Evolutionary conservation across 2,797 vertebrate genomes (phyloP), one percentile per base, ranked within the genome.

Genomic region (Pangasius djambal): DNA sequence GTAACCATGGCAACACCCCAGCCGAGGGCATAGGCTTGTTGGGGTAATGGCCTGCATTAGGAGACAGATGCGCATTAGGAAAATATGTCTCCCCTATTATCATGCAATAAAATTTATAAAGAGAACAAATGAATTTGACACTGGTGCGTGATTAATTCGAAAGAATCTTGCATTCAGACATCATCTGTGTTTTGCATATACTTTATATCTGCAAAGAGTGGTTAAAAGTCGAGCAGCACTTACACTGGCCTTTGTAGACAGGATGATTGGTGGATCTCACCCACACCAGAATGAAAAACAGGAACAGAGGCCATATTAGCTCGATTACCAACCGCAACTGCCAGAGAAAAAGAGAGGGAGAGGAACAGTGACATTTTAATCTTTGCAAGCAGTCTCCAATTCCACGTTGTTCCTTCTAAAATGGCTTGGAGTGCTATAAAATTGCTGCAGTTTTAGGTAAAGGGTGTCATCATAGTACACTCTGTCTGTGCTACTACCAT

Each of bases 21-120:
- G 98, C 98, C 0, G 98, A 99, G 22, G 98, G 98, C 98, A 99
- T 98, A 89, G 98, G 97, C 96, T 99, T 99, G 93, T 99, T 99
- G 90, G 97, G 98, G 93, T 99, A 99, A 93, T 99, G 97, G 93
- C 98, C 98, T 99, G 83, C 87, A 28, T 87, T 20, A 70, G 22
- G 50, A 87, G 34, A 87, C 25, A 70, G 59, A 61, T 52, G 28
- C 13, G 37, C 6, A 28, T 63, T 83, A n/a, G 37, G 25, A 48
- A 25, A 65, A 44, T 3, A 48, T 28, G 40, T 83, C 22, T n/a
- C 18, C 18, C 22, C 22, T 28, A 15, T 61, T 13, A 78, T 75
- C 72, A 22, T 82, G 4, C 78, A 83, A 63, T 63, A 65, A 63
- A 63, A 83, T 83, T 83, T 48, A 9, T 63, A 83, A 83, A 44